Conservation (phyloP, 1,140 invertebrate species). For the Heliothis virescens region DNA sequence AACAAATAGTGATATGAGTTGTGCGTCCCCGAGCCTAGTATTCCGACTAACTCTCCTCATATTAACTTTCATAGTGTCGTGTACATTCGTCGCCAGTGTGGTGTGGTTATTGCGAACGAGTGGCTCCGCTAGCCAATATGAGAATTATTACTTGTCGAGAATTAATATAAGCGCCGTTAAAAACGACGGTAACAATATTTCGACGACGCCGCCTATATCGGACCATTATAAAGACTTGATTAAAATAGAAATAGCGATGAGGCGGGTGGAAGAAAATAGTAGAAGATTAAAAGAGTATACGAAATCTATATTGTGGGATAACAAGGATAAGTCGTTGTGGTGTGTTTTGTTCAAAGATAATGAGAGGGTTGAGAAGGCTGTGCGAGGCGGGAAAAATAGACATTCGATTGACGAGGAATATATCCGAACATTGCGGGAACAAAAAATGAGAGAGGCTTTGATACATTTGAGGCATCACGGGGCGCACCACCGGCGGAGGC, state of each 20-base stretch:
- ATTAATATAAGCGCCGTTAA: conserved; percentile 81
- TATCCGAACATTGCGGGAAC: conserved; percentile 75
- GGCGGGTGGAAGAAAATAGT: conserved; percentile 84
- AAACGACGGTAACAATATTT: conserved; percentile 71
- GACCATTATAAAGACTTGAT: conserved; percentile 85
- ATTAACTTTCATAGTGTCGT: conserved; percentile 79
- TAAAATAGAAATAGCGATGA: conserved; percentile 85
- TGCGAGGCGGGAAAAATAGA: conserved; percentile 65
- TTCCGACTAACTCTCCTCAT: conserved; percentile 79
- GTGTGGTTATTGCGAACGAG: conserved; percentile 80
- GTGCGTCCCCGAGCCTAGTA: conserved; percentile 76
- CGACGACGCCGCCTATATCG: conserved; percentile 69
- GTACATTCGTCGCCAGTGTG: conserved; percentile 80
- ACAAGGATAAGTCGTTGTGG: conserved; percentile 86
- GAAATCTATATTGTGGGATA: conserved; percentile 84
- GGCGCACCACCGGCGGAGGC: conserved; percentile 73
- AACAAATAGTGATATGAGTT: conserved; percentile 86
- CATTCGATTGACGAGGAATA: conserved; percentile 76
- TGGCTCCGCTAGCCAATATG: conserved; percentile 75
- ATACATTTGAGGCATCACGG: conserved; percentile 81
- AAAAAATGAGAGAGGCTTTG: conserved; percentile 76
- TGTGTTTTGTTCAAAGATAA: conserved; percentile 86
- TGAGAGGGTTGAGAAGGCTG: conserved; percentile 70
- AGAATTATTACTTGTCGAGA: conserved; percentile 85
- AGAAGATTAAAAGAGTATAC: conserved; percentile 84